These are phyloP conservation scores for Marasmarcha lunaedactyla DNA, from an alignment of 2,888 invertebrate species.

Conservation along the genomic window DNA sequence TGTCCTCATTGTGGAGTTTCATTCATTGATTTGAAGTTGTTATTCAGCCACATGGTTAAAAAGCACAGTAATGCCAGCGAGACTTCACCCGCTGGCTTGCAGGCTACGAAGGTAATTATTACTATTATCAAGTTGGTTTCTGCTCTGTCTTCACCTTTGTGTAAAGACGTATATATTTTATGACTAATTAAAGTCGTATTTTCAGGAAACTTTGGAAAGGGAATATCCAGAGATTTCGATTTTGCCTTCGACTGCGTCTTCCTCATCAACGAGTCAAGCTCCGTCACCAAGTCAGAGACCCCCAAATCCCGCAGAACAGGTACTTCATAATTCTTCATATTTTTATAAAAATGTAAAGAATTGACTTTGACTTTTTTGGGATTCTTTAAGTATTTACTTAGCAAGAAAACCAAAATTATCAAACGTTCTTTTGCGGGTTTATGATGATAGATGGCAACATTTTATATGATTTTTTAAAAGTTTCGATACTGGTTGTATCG, in stretches of 20 bases:
- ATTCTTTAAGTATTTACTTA: no score
- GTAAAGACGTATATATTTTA: slow-evolving; percentile 2
- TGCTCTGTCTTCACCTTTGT: not conserved
- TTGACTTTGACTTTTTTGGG: no score
- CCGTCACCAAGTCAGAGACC: slow-evolving; percentile 56
- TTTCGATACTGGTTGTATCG: no score
- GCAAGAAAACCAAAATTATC: no score
- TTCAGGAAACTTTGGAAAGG: slow-evolving; percentile 62
- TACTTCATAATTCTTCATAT: slow-evolving; percentile 16
- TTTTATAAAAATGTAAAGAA: no score
- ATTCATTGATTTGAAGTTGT: slow-evolving; percentile 52
- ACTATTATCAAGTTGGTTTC: not conserved
- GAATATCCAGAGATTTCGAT: slow-evolving; percentile 67
- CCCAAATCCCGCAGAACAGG: slow-evolving; percentile 59
- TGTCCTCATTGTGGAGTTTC: slow-evolving; percentile 61
- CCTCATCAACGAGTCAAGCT: slow-evolving; percentile 43
- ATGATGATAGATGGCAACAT: no score
- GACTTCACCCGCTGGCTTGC: slow-evolving; percentile 48
- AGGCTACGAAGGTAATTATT: slow-evolving; percentile 56
- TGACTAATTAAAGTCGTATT: slow-evolving; percentile 17
- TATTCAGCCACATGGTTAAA: slow-evolving; percentile 63
- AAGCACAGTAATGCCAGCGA: slow-evolving; percentile 56
- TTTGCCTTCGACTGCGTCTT: slow-evolving; percentile 61
- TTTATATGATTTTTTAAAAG: no score
- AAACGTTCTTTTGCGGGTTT: no score